A percentile compares a stretch with the other conserved stretches of the same genome.
phyloP scores from a whole-genome alignment of 2,888 invertebrate species.

The Hecatera dysodea region DNA sequence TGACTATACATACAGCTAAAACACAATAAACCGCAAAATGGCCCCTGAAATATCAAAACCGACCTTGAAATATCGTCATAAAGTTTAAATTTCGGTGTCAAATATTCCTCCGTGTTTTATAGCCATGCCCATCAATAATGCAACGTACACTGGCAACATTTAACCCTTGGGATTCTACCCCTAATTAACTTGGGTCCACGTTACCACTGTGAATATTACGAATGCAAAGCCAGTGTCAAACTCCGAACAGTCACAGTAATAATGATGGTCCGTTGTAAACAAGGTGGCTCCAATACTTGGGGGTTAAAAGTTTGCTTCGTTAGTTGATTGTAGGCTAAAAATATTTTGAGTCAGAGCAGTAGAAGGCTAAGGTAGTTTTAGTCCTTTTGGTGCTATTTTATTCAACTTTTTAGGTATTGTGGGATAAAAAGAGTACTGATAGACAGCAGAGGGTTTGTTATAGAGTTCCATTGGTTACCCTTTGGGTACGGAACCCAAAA shows the following conservation, averaged over 20 bases:
- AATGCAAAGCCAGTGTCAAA: slow-evolving; percentile 73
- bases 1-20: slow-evolving; percentile 46
- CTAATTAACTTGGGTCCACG: slow-evolving; percentile 74
- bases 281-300: slow-evolving; percentile 58
- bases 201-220: slow-evolving; percentile 68
- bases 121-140: slow-evolving; percentile 75
- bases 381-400: background rate
- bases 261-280: slow-evolving; percentile 59
- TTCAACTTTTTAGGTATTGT: background rate
- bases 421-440: too few relatives aligned
- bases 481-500: too few relatives aligned
- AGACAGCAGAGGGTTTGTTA: too few relatives aligned
- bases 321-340: slow-evolving; percentile 37
- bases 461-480: too few relatives aligned
- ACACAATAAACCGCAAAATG: slow-evolving; percentile 41
- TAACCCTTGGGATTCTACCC: slow-evolving; percentile 72
- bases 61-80: slow-evolving; percentile 3
- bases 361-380: background rate
- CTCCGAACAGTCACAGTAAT: slow-evolving; percentile 68
- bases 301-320: slow-evolving; percentile 44
- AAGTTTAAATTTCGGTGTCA: slow-evolving; percentile 38
- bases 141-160: slow-evolving; percentile 73
- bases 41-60: background rate
- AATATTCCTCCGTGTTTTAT: slow-evolving; percentile 48
- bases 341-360: slow-evolving; percentile 26